Evolutionary conservation across 2,888 invertebrate species (phyloP), one percentile per base, ranked within the genome.

Genomic region (Seira sanloemensis): DNA sequence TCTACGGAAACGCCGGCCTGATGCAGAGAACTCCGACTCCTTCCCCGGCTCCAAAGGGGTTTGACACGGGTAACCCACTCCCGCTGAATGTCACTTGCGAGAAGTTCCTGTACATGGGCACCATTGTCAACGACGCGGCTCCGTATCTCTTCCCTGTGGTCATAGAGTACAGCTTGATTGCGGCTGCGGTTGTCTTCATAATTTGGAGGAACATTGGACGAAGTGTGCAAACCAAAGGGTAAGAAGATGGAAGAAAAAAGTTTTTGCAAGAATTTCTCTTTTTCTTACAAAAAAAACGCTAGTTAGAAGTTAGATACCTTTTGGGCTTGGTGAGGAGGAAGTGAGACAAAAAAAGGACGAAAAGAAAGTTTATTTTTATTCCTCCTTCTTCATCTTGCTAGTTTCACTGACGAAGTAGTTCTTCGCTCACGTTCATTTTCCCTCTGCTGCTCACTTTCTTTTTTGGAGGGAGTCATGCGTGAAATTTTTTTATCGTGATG

Each of bases 121-220:
- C 95, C 69, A 97, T 97, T 90, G 97, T 97, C 7, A 94, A 96
- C 90, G 97, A 97, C 91, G 96, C 98, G 0, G 97, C 98, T 9
- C 98, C 98, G 0, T 98, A 97, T 91, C 93, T 98, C 73, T 98
- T 97, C 92, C 98, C 98, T 0, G 98, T 98, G 92, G 97, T 97
- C 90, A 97, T 98, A 90, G 97, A 98, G 91, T 98, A 98, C 92
- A 97, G 97, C 86, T 92, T 98, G 88, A 97, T 98, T 90, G 97
- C 97, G 21, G 97, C 98, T 72, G 97, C 97, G 74, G 97, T 98
- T 58, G 95, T 98, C 90, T 98, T 97, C 91, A 96, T 97, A 75
- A 98, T 98, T 97, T 98, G 98, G 98, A 95, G 96, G 91, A 97
- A 97, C 91, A 97, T 97, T 91, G 97, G 97, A 81, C 88, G 89